A percentile compares a stretch with the other conserved stretches of the same genome.
phyloP scores from a whole-genome alignment of 64 coral and sea anemone genomes.

The Actinia equina region DNA sequence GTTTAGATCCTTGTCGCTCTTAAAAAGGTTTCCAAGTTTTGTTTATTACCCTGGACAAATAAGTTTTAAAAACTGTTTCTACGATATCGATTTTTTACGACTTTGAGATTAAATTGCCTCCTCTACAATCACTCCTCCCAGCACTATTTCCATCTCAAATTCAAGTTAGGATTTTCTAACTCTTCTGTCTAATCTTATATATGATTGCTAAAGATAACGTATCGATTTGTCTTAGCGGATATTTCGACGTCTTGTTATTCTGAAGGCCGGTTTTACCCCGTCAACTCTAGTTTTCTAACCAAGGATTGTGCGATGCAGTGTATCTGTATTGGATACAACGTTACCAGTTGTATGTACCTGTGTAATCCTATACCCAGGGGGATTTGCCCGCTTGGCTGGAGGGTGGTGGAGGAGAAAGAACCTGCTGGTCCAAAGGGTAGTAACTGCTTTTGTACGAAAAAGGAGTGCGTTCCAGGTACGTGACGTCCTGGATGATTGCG shows the following conservation, averaged over 20 bases:
- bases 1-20: too few relatives aligned
- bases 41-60: neutral
- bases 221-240: neutral
- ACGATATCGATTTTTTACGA: too few relatives aligned
- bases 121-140: too few relatives aligned
- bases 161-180: too few relatives aligned
- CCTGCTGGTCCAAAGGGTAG: neutral
- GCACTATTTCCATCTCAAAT: too few relatives aligned
- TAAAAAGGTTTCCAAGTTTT: neutral
- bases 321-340: neutral
- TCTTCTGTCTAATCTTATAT: neutral
- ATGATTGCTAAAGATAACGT: neutral
- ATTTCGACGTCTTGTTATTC: neutral
- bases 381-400: slow-evolving; percentile 35
- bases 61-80: too few relatives aligned
- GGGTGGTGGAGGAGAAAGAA: neutral
- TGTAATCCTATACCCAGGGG: neutral
- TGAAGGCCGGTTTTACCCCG: neutral
- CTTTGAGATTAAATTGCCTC: too few relatives aligned
- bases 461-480: slow-evolving; percentile 8
- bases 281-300: slow-evolving; percentile 30
- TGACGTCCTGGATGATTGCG: neutral
- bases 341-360: slow-evolving; percentile 23
- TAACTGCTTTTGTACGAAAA: slow-evolving; percentile 35
- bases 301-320: slow-evolving; percentile 19